These are phyloP conservation scores for Dynastes maya DNA, from an alignment of 2,888 invertebrate species.

Conservation along the genomic window DNA sequence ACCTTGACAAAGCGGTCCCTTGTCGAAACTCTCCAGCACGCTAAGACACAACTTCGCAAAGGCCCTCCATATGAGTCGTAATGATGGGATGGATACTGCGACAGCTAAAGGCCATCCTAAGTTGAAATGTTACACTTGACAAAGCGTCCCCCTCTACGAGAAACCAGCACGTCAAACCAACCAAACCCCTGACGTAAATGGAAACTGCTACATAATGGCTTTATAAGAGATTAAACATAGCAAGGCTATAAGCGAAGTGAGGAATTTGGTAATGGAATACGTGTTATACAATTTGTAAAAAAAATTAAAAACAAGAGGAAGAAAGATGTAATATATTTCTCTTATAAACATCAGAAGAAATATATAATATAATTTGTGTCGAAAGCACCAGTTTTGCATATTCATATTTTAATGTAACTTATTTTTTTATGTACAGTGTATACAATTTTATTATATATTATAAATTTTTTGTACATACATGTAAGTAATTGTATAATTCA, in stretches of 20 bases:
- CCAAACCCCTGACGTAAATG: too few species aligned
- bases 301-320: background rate
- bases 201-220: too few species aligned
- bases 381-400: conserved; percentile 44
- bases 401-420: conserved; percentile 40
- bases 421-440: conserved; percentile 44
- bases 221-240: too few species aligned
- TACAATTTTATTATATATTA: conserved; percentile 20
- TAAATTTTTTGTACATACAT: conserved; percentile 33
- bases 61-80: conserved; percentile 65
- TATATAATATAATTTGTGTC: too few species aligned
- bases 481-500: conserved; percentile 4
- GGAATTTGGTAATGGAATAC: too few species aligned
- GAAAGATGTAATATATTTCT: conserved; percentile 20
- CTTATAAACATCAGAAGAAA: too few species aligned
- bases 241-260: too few species aligned
- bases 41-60: conserved; percentile 65
- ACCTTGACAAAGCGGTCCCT: conserved; percentile 73
- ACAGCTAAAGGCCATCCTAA: conserved; percentile 50
- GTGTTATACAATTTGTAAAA: too few species aligned
- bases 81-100: conserved; percentile 59
- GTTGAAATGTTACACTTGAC: too few species aligned
- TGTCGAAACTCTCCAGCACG: conserved; percentile 66
- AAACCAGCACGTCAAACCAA: too few species aligned
- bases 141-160: too few species aligned